Conservation (phyloP, 2,888 invertebrate species). For the Synergus laeviventris region DNA sequence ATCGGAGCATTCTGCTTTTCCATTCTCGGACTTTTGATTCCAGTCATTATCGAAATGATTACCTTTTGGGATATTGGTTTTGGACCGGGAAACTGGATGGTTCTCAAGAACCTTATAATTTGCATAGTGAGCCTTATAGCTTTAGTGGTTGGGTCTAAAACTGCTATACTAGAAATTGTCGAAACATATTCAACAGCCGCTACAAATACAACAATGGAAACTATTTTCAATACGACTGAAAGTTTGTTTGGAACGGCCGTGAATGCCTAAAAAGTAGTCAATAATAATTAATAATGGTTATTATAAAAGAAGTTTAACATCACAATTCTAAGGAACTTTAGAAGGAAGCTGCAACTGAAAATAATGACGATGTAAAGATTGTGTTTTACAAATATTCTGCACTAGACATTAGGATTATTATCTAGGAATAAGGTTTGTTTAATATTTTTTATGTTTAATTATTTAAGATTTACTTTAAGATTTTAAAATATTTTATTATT, state of each 20-base stretch:
- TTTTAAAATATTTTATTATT: background rate
- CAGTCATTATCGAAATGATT: constrained; percentile 89
- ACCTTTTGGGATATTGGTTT: constrained; percentile 92
- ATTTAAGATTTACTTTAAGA: background rate
- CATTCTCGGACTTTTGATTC: constrained; percentile 91
- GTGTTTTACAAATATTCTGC: background rate
- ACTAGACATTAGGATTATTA: background rate
- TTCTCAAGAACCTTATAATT: constrained; percentile 88
- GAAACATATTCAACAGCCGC: background rate
- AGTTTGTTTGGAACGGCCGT: background rate
- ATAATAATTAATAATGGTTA: background rate
- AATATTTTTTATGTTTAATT: background rate
- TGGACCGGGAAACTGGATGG: constrained; percentile 83
- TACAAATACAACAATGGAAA: background rate
- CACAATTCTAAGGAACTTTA: background rate
- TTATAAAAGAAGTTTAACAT: too few relatives aligned
- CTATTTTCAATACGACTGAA: background rate
- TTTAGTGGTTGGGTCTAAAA: constrained; percentile 87
- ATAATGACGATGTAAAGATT: constrained; percentile 10
- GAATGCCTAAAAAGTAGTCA: background rate
- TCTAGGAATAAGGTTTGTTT: background rate
- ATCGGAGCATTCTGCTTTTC: constrained; percentile 97
- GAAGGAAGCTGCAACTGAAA: background rate
- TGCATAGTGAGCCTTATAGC: constrained; percentile 87
- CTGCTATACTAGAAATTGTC: constrained; percentile 81